phyloP scores from a whole-genome alignment of 2,888 invertebrate species.

The Drosophila putrida region DNA sequence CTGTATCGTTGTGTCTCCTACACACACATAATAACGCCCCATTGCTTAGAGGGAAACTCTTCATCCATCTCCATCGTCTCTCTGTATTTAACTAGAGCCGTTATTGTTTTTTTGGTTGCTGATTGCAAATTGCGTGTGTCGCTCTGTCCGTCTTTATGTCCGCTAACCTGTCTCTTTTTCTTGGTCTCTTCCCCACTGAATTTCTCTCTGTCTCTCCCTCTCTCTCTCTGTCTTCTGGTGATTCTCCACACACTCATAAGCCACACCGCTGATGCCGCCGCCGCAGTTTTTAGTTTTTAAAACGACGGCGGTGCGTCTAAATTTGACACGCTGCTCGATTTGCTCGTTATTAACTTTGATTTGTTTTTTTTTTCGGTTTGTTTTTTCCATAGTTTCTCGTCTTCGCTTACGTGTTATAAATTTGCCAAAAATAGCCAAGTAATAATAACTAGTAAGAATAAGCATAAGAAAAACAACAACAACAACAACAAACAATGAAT shows the following conservation, averaged over 20 bases:
- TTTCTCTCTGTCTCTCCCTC: slow-evolving; percentile 3
- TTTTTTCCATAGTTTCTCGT: slow-evolving; percentile 16
- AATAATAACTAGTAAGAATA: slow-evolving; percentile 31
- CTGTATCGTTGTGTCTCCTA: slow-evolving; percentile 44
- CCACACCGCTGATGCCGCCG: slow-evolving; percentile 10
- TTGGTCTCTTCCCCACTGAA: slow-evolving; percentile 5
- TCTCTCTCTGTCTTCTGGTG: not conserved
- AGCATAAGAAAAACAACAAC: not conserved
- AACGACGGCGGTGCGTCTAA: slow-evolving; percentile 34
- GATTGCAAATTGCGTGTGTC: slow-evolving; percentile 54
- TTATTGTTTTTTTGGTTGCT: slow-evolving; percentile 34
- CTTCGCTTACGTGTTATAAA: slow-evolving; percentile 41
- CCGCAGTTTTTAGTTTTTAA: slow-evolving; percentile 15
- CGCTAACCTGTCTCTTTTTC: slow-evolving; percentile 16
- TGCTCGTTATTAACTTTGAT: slow-evolving; percentile 19
- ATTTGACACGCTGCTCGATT: slow-evolving; percentile 30
- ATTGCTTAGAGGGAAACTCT: slow-evolving; percentile 1
- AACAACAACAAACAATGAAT: slow-evolving; percentile 40
- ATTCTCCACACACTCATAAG: slow-evolving; percentile 13
- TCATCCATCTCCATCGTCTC: slow-evolving; percentile 17
- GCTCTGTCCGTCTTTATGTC: slow-evolving; percentile 7
- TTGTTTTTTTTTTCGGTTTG: slow-evolving; percentile 29
- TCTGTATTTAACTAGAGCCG: slow-evolving; percentile 43
- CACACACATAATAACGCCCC: slow-evolving; percentile 23
- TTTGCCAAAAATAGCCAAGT: slow-evolving; percentile 52